Base-by-base conservation (phyloP, 2,888 invertebrate species). In the Diarsia mendica region DNA sequence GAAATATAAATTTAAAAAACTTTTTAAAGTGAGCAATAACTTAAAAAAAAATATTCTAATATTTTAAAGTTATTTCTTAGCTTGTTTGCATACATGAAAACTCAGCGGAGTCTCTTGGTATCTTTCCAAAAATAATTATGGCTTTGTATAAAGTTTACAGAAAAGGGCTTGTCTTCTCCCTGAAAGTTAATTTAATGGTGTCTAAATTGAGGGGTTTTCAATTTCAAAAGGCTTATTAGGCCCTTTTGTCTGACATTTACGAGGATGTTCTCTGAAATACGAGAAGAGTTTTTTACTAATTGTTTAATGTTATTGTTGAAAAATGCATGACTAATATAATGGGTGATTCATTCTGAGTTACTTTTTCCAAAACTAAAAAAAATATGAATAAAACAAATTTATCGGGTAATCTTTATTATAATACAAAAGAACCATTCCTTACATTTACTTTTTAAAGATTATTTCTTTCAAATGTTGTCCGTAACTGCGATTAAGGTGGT, bases 131-230 rank as follows among this genome's bases (percentile, higher is more conserved):
- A 33, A 64, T 44, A 64, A 64, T 64, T 72, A 64, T 23, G 55
- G 20, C 73, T 64, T 55, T 9, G 44, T 48, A 55, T 6, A 44
- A 63, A 63, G n/a, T 63, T 44, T 33, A 71, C 72, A 33, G 72
- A 63, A 72, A 48, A 53, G 28, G n/a, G 72, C 28, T 28, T 46
- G 28, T 71, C n/a, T 58, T 74, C 39, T 46, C 55, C 51, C 48
- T 67, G 48, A 66, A 67, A 68, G 55, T 58, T 68, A 70, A 84
- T 73, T 71, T 72, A 85, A 84, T 73, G 69, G 58, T 61, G 28
- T 51, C n/a, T 80, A 67, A 75, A 76, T 72, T 65, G 79, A 83
- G 65, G 75, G 72, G 55, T 79, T 72, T 77, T 72, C 66, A 58
- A 44, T 75, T 76, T 69, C 68, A 77, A 67, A 69, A 55, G 67